Conservation (phyloP, 2,113 vertebrate species). For the Tylochromis polylepis region DNA sequence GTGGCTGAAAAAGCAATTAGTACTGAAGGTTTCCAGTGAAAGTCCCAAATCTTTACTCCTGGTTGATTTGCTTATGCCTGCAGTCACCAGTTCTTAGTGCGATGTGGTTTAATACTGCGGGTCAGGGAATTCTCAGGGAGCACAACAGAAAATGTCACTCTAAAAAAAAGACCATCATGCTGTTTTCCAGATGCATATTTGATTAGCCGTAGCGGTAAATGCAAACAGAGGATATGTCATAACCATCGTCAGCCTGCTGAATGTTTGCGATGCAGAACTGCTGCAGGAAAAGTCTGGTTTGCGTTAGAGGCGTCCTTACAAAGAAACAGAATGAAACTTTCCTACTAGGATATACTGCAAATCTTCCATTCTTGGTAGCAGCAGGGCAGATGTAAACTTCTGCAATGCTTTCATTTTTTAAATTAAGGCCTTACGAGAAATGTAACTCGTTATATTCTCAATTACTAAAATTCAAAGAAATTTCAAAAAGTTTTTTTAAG, state of each 20-base stretch:
- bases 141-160: background rate
- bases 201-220: background rate
- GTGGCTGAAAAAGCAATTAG: background rate
- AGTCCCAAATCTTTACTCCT: background rate
- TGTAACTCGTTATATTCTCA: background rate
- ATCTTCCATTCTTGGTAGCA: background rate
- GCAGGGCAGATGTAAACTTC: background rate
- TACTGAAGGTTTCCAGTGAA: background rate
- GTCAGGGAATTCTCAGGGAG: background rate
- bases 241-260: background rate
- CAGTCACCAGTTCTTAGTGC: background rate
- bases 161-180: background rate
- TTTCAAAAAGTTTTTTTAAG: background rate
- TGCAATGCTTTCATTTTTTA: background rate
- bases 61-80: background rate
- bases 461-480: background rate
- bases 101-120: background rate
- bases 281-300: background rate
- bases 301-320: background rate
- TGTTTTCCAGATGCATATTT: background rate
- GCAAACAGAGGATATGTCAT: background rate
- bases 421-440: background rate
- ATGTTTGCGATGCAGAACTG: background rate
- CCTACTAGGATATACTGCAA: background rate
- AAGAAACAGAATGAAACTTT: too few species aligned